These are phyloP conservation scores for Anas platyrhynchos DNA, from an alignment of 2,113 vertebrate genomes.

Conservation along the genomic window DNA sequence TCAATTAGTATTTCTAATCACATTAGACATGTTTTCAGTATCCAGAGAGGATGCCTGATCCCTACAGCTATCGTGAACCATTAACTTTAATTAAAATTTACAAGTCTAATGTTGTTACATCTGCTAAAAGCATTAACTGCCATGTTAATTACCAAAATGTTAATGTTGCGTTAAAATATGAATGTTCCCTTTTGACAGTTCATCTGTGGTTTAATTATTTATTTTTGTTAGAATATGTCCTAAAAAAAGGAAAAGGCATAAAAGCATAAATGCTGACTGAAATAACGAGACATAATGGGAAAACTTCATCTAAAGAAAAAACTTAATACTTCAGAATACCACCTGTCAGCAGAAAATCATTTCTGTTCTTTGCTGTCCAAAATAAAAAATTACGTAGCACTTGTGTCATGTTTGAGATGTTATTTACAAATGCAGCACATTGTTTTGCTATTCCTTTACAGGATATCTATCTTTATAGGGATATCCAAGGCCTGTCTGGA, in stretches of 20 bases:
- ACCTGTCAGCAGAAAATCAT: background rate
- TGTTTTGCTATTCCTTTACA: background rate
- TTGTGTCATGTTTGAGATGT: background rate
- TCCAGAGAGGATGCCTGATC: slow-evolving; percentile 81
- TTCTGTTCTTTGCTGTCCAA: background rate
- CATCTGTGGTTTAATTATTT: slow-evolving; percentile 80
- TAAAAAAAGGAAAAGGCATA: slow-evolving; percentile 47
- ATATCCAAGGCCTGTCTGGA: background rate
- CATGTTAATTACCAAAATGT: slow-evolving; percentile 85
- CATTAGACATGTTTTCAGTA: slow-evolving; percentile 78
- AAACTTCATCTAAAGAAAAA: slow-evolving; percentile 24
- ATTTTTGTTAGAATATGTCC: slow-evolving; percentile 72
- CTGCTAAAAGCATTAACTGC: slow-evolving; percentile 85
- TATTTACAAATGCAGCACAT: background rate
- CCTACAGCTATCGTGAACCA: slow-evolving; percentile 83
- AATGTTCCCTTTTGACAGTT: slow-evolving; percentile 83
- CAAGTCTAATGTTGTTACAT: slow-evolving; percentile 86
- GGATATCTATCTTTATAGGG: background rate
- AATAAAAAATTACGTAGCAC: background rate
- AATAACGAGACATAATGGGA: slow-evolving; percentile 48
- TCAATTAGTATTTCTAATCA: slow-evolving; percentile 81
- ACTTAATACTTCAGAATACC: background rate
- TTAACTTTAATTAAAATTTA: slow-evolving; percentile 88
- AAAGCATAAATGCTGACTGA: slow-evolving; percentile 29
- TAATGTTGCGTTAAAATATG: slow-evolving; percentile 83